Evolutionary conservation across 2,113 vertebrate species (phyloP), one percentile per base, ranked within the genome.

Genomic region (Dicerorhinus sumatrensis): DNA sequence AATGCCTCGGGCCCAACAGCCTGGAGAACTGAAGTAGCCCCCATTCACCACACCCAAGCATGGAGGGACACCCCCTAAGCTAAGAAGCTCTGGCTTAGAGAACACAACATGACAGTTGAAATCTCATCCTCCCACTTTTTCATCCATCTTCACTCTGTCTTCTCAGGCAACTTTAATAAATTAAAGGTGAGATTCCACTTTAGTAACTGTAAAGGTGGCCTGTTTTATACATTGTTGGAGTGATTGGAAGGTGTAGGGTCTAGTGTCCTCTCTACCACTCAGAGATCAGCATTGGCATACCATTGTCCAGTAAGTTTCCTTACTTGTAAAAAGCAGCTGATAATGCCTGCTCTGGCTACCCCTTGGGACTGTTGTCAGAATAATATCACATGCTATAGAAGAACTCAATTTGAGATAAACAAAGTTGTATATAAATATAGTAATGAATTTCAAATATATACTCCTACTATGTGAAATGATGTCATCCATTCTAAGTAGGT

Each of bases 361-460:
- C 31, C 14, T 3, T 48, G 18, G 5, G 70, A 33, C 6, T 48
- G 33, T 27, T 69, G 17, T 63, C 25, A 58, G 11, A 8, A 48
- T 58, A 79, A 81, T 33, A 88, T 12, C 27, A 27, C 4, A 6
- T 17, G 16, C 42, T 62, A 20, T 5, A 51, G 29, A 56, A 20
- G 58, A 88, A 56, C 54, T 63, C 33, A 73, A 70, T 9, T 21
- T 77, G 65, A 94, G n/a, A 93, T 80, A 69, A 62, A 73, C 5
- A 89, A 76, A 76, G 33, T 69, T 77, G 25, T 39, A 70, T 80
- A 80, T 46, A 70, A 81, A 88, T 83, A 85, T 4, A 1, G 1
- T 62, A 89, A 80, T 6, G 31, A 65, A 70, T 81, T 69, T 3
- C 79, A 93, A 91, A 63, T 56, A 62, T 36, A 33, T 36, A 42